phyloP scores from a whole-genome alignment of 2,797 vertebrate species.

The Sus cebifrons region DNA sequence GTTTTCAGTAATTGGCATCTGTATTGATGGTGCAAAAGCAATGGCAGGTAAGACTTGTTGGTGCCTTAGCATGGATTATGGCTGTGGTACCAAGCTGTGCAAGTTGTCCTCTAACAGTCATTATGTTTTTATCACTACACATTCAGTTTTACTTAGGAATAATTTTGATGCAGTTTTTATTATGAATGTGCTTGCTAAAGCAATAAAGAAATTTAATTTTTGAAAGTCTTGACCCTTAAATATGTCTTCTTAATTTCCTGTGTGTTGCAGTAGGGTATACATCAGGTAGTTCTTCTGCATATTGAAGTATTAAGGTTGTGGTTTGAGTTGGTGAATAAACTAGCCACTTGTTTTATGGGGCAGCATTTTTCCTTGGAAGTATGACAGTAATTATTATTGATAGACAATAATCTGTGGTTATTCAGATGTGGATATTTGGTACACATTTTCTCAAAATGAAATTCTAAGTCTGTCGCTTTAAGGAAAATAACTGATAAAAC shows the following conservation, averaged over 20 bases:
- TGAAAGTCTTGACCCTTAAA: constrained; percentile 20
- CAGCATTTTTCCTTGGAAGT: background rate
- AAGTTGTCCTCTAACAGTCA: background rate
- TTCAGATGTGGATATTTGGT: constrained; percentile 32
- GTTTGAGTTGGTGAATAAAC: background rate
- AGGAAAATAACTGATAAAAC: constrained; percentile 13
- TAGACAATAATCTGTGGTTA: background rate
- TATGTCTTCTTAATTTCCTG: background rate
- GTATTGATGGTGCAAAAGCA: background rate
- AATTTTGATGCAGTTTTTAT: constrained; percentile 16
- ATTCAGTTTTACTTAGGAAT: background rate
- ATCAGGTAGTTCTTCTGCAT: background rate
- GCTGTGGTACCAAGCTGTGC: background rate
- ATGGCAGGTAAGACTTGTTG: background rate
- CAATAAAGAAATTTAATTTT: constrained; percentile 4
- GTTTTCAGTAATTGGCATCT: constrained; percentile 44
- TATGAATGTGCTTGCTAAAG: constrained; percentile 38
- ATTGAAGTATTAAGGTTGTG: background rate
- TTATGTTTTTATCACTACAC: background rate
- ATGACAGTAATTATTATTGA: background rate
- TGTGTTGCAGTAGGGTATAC: background rate
- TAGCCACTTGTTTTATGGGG: background rate
- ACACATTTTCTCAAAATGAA: constrained; percentile 1
- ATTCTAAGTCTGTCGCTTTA: background rate
- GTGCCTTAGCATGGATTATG: background rate